Conservation (phyloP, 2,888 invertebrate genomes). For the Achlya flavicornis region DNA sequence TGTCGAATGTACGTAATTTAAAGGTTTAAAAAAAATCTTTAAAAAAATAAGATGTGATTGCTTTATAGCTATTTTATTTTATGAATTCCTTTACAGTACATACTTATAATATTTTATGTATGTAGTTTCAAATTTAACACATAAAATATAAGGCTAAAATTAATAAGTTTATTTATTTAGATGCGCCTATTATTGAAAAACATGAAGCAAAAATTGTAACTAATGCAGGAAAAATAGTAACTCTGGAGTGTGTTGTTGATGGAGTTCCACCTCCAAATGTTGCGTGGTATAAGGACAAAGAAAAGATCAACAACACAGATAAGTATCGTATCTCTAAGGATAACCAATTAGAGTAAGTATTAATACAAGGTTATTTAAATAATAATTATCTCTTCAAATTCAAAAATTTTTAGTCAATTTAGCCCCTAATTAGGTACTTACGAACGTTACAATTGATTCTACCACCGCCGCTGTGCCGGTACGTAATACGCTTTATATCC, state of each 20-base stretch:
- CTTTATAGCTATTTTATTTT: not conserved
- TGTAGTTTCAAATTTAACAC: too few species aligned
- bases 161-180: conserved; percentile 38
- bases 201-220: conserved; percentile 16
- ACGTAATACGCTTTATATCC: too few species aligned
- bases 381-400: not conserved
- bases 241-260: conserved; percentile 40
- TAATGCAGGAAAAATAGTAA: conserved; percentile 34
- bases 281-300: conserved; percentile 44
- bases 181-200: conserved; percentile 42
- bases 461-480: too few species aligned
- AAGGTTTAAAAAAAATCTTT: not conserved
- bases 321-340: conserved; percentile 23
- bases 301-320: conserved; percentile 20
- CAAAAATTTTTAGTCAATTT: too few species aligned
- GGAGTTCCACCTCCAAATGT: conserved; percentile 50
- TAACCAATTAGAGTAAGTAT: conserved; percentile 45
- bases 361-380: conserved; percentile 8
- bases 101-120: too few species aligned
- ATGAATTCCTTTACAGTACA: too few species aligned
- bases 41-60: too few species aligned
- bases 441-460: too few species aligned
- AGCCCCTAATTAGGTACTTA: too few species aligned
- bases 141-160: not conserved
- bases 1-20: conserved; percentile 50